Evolutionary conservation across 1,140 invertebrate species (phyloP).

Genomic region (Proales similis): DNA sequence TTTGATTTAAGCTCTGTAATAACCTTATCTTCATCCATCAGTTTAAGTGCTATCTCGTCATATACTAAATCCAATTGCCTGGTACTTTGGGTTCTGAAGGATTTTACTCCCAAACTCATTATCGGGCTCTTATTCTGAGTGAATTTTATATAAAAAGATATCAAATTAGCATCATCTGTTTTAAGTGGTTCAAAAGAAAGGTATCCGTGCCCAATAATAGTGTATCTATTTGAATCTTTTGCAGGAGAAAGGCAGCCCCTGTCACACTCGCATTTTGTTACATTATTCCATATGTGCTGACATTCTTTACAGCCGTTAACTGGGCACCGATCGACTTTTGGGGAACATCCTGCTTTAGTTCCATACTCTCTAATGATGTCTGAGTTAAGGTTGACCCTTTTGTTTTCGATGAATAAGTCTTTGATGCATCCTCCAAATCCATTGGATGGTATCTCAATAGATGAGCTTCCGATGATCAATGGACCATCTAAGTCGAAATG

Average conservation of each 20-base stretch:
- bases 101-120: too few species aligned
- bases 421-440: conserved; percentile 84
- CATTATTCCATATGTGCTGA: conserved; percentile 8
- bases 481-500: conserved; percentile 91
- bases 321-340: conserved; percentile 71
- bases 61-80: too few species aligned
- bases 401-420: conserved; percentile 77
- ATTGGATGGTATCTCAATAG: conserved; percentile 60
- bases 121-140: too few species aligned
- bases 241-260: too few species aligned
- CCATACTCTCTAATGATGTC: conserved; percentile 77
- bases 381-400: conserved; percentile 77
- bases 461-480: conserved; percentile 83
- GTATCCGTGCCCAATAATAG: too few species aligned
- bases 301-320: conserved; percentile 72
- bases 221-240: too few species aligned
- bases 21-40: too few species aligned
- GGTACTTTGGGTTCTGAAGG: too few species aligned
- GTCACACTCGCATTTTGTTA: conserved; percentile 13
- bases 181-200: too few species aligned
- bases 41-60: too few species aligned
- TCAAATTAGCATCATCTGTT: too few species aligned
- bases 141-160: too few species aligned
- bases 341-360: conserved; percentile 74
- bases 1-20: background rate